These are phyloP conservation scores for Xenentodon cancila DNA, from an alignment of 2,797 vertebrate genomes.

Conservation along the genomic window DNA sequence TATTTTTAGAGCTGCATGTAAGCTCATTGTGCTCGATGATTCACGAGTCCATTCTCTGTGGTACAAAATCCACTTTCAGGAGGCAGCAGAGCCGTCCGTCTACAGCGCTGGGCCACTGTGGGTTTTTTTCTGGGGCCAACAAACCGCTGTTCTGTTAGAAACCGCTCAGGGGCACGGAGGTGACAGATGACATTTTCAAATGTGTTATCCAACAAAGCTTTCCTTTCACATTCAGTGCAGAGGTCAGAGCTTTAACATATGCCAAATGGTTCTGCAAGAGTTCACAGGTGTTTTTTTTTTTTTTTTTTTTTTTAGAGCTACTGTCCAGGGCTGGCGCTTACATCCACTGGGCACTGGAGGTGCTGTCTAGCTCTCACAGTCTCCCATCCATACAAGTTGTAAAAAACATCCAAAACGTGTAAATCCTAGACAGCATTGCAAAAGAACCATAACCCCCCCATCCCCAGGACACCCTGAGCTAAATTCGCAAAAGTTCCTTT, in stretches of 20 bases:
- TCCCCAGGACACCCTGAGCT: too few species aligned
- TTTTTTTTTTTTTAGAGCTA: constrained; percentile 11
- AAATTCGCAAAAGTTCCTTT: too few species aligned
- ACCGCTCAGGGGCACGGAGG: constrained; percentile 40
- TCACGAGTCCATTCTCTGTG: constrained; percentile 15
- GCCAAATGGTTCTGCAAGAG: constrained; percentile 28
- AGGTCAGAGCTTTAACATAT: constrained; percentile 50
- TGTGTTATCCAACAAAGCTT: constrained; percentile 53
- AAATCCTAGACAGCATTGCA: too few species aligned
- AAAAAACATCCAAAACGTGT: too few species aligned
- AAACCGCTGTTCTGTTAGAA: constrained; percentile 39
- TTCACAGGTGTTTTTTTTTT: constrained; percentile 4
- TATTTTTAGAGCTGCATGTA: constrained; percentile 64
- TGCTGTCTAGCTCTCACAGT: too few species aligned
- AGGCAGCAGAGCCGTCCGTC: constrained; percentile 2
- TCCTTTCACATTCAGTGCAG: constrained; percentile 50
- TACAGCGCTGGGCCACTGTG: constrained; percentile 13
- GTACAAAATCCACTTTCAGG: constrained; percentile 9
- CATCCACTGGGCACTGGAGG: not conserved
- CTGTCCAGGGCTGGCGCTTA: not conserved
- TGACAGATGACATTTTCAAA: constrained; percentile 71
- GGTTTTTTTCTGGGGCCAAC: constrained; percentile 14
- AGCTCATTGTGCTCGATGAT: constrained; percentile 44
- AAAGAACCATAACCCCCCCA: too few species aligned
- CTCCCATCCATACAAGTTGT: too few species aligned